phyloP scores from a whole-genome alignment of 2,113 vertebrate species.

The Oncorhynchus clarkii region DNA sequence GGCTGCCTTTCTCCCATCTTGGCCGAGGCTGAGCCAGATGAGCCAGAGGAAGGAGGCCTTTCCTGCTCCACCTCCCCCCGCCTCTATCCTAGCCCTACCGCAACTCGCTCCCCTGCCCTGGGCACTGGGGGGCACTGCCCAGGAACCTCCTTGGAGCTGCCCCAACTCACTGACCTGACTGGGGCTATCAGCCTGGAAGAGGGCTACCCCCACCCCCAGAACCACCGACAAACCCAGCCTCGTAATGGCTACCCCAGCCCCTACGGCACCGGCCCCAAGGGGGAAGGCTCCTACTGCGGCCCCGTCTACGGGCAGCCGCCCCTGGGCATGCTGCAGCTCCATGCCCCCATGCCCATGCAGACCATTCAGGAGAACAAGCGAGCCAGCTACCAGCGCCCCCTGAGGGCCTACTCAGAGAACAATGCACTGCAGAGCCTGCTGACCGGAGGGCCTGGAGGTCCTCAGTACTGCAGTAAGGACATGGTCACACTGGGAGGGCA shows the following conservation, averaged over 20 bases:
- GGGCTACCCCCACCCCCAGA: conserved; percentile 60
- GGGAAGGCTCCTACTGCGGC: conserved; percentile 79
- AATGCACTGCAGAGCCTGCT: conserved; percentile 89
- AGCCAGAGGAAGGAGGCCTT: conserved; percentile 83
- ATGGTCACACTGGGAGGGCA: conserved; percentile 56
- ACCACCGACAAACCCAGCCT: conserved; percentile 62
- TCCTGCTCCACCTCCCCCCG: conserved; percentile 84
- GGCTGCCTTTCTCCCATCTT: conserved; percentile 85
- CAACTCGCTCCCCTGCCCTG: conserved; percentile 85
- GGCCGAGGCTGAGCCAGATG: conserved; percentile 82
- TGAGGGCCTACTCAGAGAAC: conserved; percentile 82
- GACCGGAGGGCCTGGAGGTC: conserved; percentile 66
- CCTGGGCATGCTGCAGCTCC: conserved; percentile 81
- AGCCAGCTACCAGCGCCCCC: conserved; percentile 80
- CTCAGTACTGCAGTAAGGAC: conserved; percentile 75
- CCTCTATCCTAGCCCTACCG: conserved; percentile 90
- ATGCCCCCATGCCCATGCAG: conserved; percentile 95
- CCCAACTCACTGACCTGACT: conserved; percentile 86
- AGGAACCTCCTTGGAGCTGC: conserved; percentile 80
- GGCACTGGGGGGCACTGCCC: conserved; percentile 81
- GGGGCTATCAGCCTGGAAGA: conserved; percentile 88
- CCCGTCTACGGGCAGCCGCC: conserved; percentile 84
- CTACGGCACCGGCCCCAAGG: conserved; percentile 80
- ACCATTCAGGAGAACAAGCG: conserved; percentile 98
- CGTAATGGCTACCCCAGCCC: conserved; percentile 76